Evolutionary conservation across 2,888 invertebrate genomes (phyloP).

Genomic region (Phymatocera aterrima): DNA sequence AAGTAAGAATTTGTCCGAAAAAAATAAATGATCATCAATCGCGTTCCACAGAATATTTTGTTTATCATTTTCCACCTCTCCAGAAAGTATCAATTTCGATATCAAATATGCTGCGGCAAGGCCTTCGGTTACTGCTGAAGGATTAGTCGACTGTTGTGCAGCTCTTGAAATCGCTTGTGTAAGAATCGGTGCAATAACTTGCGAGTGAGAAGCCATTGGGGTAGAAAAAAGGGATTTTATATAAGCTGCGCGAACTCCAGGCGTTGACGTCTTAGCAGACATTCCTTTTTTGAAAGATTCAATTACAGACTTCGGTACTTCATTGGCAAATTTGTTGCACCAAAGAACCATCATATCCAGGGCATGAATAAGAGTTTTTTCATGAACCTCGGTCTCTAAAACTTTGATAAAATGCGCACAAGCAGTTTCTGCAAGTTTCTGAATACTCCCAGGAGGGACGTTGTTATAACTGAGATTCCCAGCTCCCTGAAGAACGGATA

Average conservation of each 20-base stretch:
- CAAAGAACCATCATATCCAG: conserved; percentile 89
- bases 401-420: conserved; percentile 85
- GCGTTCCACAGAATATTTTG: conserved; percentile 82
- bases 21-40: conserved; percentile 86
- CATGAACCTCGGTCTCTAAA: conserved; percentile 92
- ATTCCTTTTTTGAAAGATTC: conserved; percentile 85
- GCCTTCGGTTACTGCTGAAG: conserved; percentile 83
- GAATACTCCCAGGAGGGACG: conserved; percentile 78
- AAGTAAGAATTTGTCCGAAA: conserved; percentile 88
- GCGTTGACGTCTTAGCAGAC: conserved; percentile 85
- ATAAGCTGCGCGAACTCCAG: conserved; percentile 87
- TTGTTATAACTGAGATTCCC: conserved; percentile 85
- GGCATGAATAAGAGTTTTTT: conserved; percentile 90
- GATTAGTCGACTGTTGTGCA: conserved; percentile 84
- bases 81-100: conserved; percentile 78
- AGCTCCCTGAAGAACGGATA: conserved; percentile 88
- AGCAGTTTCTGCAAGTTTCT: conserved; percentile 79
- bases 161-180: conserved; percentile 86
- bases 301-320: conserved; percentile 81
- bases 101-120: conserved; percentile 83
- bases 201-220: conserved; percentile 59
- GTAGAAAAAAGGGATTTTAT: conserved; percentile 81
- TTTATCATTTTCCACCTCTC: conserved; percentile 74
- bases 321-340: conserved; percentile 82
- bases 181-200: conserved; percentile 79